Evolutionary conservation across 2,888 invertebrate genomes (phyloP).

Genomic region (Tetragonisca angustula): DNA sequence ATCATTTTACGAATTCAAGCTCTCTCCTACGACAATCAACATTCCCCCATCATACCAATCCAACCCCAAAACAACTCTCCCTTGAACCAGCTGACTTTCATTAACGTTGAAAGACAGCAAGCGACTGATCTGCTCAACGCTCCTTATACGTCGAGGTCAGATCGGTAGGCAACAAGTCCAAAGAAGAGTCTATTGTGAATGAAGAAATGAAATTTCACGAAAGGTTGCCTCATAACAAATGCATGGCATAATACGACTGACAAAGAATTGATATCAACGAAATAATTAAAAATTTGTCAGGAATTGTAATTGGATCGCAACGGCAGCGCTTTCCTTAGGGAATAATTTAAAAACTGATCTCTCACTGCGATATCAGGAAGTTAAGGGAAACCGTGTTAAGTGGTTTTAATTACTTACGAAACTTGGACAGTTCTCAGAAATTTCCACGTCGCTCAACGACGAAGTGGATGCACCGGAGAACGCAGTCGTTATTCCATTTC

Average conservation of each 20-base stretch:
- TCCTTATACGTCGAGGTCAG: too few relatives aligned
- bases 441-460: conserved; percentile 70
- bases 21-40: too few relatives aligned
- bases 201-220: background rate
- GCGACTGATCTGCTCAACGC: too few relatives aligned
- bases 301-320: conserved; percentile 34
- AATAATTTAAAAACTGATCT: conserved; percentile 67
- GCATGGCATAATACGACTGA: conserved; percentile 12
- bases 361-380: conserved; percentile 69
- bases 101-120: too few relatives aligned
- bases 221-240: conserved; percentile 1
- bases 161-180: background rate
- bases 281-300: conserved; percentile 52
- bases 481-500: conserved; percentile 49
- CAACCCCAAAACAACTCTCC: too few relatives aligned
- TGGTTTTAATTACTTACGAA: conserved; percentile 77
- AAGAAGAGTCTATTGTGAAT: background rate
- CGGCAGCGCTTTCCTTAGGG: conserved; percentile 14
- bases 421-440: conserved; percentile 70
- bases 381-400: conserved; percentile 74
- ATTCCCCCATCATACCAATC: too few relatives aligned
- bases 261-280: conserved; percentile 46
- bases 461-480: conserved; percentile 44
- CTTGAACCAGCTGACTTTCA: too few relatives aligned
- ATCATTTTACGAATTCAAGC: too few relatives aligned